Evolutionary conservation across 2,888 invertebrate species (phyloP).

Genomic region (Heteromyza rotundicornis): DNA sequence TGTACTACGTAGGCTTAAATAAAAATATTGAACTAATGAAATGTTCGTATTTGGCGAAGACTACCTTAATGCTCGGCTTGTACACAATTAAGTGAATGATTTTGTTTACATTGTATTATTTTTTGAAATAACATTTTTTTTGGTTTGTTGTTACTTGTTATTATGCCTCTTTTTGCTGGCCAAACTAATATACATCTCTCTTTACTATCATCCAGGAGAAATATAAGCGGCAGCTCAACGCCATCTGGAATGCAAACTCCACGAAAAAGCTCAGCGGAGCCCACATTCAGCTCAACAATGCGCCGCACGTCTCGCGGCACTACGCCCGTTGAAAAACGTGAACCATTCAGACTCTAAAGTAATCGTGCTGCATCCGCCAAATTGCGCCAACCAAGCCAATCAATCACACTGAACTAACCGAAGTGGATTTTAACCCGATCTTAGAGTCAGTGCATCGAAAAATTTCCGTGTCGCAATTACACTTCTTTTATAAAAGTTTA

Average conservation of each 20-base stretch:
- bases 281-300: constrained; percentile 55
- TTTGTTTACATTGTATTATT: too few relatives aligned
- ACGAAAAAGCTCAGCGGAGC: constrained; percentile 59
- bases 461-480: neutral
- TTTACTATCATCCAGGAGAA: constrained; percentile 47
- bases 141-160: neutral
- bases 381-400: too few relatives aligned
- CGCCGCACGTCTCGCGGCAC: constrained; percentile 60
- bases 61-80: too few relatives aligned
- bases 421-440: too few relatives aligned
- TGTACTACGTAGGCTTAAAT: too few relatives aligned
- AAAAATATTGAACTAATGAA: too few relatives aligned
- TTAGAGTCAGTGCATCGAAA: too few relatives aligned
- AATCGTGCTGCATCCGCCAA: constrained; percentile 1
- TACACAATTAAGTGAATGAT: too few relatives aligned
- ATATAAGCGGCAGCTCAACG: constrained; percentile 62
- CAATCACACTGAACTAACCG: too few relatives aligned
- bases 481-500: neutral
- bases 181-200: constrained; percentile 10
- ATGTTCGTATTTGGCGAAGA: too few relatives aligned
- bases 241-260: constrained; percentile 63
- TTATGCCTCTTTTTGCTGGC: neutral
- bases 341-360: constrained; percentile 76
- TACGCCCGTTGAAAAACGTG: constrained; percentile 65
- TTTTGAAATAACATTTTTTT: too few relatives aligned